Evolutionary conservation across 2,888 invertebrate species (phyloP).

Genomic region (Mimumesa dahlbomi): DNA sequence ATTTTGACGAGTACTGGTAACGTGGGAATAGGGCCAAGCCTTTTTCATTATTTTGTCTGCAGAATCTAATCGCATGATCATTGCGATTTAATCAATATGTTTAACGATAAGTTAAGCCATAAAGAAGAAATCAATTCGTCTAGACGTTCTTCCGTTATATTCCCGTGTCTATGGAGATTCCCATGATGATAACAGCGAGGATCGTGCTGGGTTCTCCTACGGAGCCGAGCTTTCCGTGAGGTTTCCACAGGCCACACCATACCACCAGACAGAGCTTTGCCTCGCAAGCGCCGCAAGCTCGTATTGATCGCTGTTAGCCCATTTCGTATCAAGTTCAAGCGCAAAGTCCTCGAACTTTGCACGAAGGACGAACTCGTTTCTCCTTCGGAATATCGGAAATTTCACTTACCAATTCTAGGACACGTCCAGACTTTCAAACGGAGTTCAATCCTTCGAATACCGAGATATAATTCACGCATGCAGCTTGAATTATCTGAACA

Average conservation of each 20-base stretch:
- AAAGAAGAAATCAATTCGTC: slow-evolving; percentile 59
- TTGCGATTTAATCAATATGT: background rate
- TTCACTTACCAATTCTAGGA: no score
- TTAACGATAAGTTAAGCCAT: background rate
- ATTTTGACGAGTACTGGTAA: no score
- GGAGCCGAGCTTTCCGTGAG: slow-evolving; percentile 36
- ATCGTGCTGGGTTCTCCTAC: slow-evolving; percentile 23
- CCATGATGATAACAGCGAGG: slow-evolving; percentile 49
- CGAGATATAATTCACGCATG: no score
- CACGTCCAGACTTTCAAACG: no score
- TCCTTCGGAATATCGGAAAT: slow-evolving; percentile 26
- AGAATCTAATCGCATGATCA: no score
- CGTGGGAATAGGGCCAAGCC: no score
- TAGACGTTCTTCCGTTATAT: slow-evolving; percentile 51
- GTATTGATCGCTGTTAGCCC: slow-evolving; percentile 76
- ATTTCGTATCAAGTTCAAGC: slow-evolving; percentile 79
- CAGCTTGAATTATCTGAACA: no score
- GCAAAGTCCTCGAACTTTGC: slow-evolving; percentile 64
- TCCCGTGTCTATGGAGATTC: slow-evolving; percentile 58
- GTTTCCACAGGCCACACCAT: slow-evolving; percentile 27
- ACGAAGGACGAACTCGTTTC: slow-evolving; percentile 38
- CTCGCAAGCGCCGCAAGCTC: slow-evolving; percentile 74
- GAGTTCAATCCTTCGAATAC: no score
- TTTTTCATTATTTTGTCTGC: no score
- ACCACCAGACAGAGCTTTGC: slow-evolving; percentile 53